Base-by-base conservation (phyloP, 2,113 vertebrate genomes). In the Collichthys lucidus region DNA sequence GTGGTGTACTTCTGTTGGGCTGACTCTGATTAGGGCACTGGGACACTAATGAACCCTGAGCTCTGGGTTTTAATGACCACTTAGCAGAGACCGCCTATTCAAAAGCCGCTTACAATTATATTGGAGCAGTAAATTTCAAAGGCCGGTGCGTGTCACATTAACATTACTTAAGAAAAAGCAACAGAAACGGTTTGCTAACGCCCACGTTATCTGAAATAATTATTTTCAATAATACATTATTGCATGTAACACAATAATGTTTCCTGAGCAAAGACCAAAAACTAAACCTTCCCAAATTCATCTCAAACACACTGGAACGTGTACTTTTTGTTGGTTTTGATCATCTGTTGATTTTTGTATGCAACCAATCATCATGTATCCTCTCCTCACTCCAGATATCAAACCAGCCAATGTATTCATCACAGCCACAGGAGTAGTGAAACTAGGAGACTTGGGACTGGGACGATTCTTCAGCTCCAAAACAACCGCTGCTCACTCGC, bases 331-430 rank as follows among this genome's bases (percentile, higher is more conserved):
- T 61, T 29, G 6, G 76, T 26, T 26, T 29, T 52, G 3, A 17
- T 55, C 10, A 29, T 46, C 20, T n/a, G 16, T 19, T 20, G 17
- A 53, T 61, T 35, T 50, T 44, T 8, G 8, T 31, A 29, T 59
- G 55, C 31, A 22, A 29, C 65, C 5, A 50, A 8, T 70, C 56
- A 64, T 4, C 2, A 40, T 49, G n/a, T 61, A 12, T 16, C 6
- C 24, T 49, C 46, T 64, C 17, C 15, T 31, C 46, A 20, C 20
- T 66, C 22, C 91, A 99, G 98, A 99, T 88, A 99, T 99, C 92
- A 99, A 99, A 76, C 98, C 98, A 61, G 98, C 98, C 61, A 99
- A 99, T 74, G 98, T 99, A 79, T 99, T 99, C 96, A 99, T 99
- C 93, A 99, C 97, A 80, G 98, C 98, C 85, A 98, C 97, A 56